phyloP scores from a whole-genome alignment of 2,797 vertebrate genomes.

The Morelia viridis region DNA sequence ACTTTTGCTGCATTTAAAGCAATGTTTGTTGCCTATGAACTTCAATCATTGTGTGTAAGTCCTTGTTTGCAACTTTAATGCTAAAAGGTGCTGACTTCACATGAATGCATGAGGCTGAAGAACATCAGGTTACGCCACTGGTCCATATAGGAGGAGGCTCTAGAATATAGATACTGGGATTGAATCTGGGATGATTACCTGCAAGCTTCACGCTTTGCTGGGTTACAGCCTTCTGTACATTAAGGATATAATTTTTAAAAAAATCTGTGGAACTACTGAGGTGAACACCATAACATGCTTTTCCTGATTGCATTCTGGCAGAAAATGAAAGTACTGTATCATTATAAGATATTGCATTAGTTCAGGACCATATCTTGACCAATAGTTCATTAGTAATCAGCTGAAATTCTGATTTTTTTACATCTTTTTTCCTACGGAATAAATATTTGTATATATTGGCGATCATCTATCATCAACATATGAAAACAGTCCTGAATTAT shows the following conservation, averaged over 20 bases:
- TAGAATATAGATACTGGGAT: neutral
- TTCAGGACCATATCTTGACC: neutral
- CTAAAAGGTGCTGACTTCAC: too few relatives aligned
- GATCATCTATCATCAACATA: neutral
- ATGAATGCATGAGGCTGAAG: neutral
- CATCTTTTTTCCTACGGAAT: neutral
- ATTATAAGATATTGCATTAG: neutral
- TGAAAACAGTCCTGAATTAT: neutral
- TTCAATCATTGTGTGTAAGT: neutral
- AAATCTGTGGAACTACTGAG: neutral
- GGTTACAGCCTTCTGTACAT: too few relatives aligned
- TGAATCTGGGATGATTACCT: neutral
- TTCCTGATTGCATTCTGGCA: neutral
- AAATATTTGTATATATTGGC: neutral
- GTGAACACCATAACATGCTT: neutral
- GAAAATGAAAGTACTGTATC: neutral
- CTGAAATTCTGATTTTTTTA: neutral
- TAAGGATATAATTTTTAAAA: too few relatives aligned
- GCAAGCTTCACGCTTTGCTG: neutral
- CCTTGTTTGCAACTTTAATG: neutral
- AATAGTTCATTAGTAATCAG: neutral
- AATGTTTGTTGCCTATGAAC: neutral
- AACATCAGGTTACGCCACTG: neutral
- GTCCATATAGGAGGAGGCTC: neutral
- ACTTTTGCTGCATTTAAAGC: neutral